Conservation (phyloP, 2,113 vertebrate species). For the Crocuta crocuta region DNA sequence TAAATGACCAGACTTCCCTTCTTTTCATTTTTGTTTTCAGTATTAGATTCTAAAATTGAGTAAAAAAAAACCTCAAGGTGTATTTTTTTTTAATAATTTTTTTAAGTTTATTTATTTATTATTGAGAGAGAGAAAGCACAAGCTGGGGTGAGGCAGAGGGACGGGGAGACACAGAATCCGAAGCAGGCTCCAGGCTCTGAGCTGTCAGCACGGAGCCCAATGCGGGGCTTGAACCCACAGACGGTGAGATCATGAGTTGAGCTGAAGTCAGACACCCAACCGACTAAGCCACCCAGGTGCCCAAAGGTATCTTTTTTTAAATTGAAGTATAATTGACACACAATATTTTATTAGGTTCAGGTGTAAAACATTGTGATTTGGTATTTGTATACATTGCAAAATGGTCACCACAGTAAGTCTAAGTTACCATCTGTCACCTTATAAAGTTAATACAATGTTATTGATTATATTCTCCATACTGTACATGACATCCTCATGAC, state of each 20-base stretch:
- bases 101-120: too few species aligned
- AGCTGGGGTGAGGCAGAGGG: too few species aligned
- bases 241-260: too few species aligned
- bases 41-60: slow-evolving; percentile 5
- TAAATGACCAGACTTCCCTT: neutral
- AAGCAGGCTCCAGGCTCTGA: too few species aligned
- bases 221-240: too few species aligned
- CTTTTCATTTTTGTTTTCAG: slow-evolving; percentile 32
- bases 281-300: too few species aligned
- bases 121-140: neutral
- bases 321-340: neutral
- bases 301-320: too few species aligned
- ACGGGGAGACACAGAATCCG: too few species aligned
- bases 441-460: neutral
- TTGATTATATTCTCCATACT: neutral
- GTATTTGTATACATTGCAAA: neutral
- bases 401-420: neutral
- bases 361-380: neutral
- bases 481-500: neutral
- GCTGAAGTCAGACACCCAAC: too few species aligned
- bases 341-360: neutral
- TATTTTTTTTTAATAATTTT: neutral
- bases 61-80: neutral
- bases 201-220: too few species aligned
- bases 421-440: neutral